Evolutionary conservation across 2,888 invertebrate genomes (phyloP).

Genomic region (Dioctria rufipes): DNA sequence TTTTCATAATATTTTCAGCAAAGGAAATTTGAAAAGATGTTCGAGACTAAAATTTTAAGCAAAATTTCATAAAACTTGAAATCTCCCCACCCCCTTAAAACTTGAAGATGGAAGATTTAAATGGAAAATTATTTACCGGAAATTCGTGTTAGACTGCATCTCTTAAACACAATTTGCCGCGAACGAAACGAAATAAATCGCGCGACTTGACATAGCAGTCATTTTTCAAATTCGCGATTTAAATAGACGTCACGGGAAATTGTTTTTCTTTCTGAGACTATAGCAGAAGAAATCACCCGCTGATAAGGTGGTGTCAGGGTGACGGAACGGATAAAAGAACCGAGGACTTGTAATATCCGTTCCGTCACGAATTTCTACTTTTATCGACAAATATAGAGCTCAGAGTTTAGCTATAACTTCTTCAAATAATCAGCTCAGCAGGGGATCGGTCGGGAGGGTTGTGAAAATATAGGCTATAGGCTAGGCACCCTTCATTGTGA

Average conservation of each 20-base stretch:
- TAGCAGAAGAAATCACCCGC: not conserved
- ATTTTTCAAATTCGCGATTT: conserved; percentile 47
- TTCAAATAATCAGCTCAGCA: conserved; percentile 27
- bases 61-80: too few species aligned
- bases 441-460: not conserved
- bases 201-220: conserved; percentile 20
- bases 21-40: too few species aligned
- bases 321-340: conserved; percentile 6
- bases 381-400: conserved; percentile 32
- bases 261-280: conserved; percentile 39
- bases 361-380: conserved; percentile 49
- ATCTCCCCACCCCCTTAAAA: too few species aligned
- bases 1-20: too few species aligned
- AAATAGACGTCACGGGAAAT: conserved; percentile 37
- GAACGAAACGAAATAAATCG: conserved; percentile 28
- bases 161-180: conserved; percentile 7
- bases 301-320: not conserved
- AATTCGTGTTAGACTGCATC: conserved; percentile 26
- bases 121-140: conserved; percentile 8
- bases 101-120: too few species aligned
- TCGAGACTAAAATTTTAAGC: too few species aligned
- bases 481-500: too few species aligned
- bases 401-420: conserved; percentile 9
- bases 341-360: conserved; percentile 53
- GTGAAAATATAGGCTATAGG: too few species aligned